Evolutionary conservation across 2,888 invertebrate genomes (phyloP).

Genomic region (Norana najaformis): DNA sequence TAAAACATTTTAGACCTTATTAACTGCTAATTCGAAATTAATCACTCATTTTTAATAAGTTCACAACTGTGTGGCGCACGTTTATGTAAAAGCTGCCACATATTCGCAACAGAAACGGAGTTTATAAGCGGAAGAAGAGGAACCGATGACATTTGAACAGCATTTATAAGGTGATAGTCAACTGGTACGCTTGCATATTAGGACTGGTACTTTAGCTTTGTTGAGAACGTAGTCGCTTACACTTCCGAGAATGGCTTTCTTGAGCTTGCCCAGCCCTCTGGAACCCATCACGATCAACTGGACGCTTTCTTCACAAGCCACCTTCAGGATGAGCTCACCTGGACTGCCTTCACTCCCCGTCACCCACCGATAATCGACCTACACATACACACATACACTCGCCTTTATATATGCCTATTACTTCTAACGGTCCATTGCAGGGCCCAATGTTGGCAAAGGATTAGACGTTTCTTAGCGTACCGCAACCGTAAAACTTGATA

Average conservation of each 20-base stretch:
- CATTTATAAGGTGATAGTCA: not conserved
- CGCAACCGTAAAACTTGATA: too few relatives aligned
- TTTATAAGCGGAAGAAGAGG: not conserved
- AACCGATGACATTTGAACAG: not conserved
- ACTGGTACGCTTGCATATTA: constrained; percentile 40
- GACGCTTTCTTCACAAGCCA: constrained; percentile 37
- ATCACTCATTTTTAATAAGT: not conserved
- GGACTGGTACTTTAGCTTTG: constrained; percentile 41
- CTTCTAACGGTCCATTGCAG: too few relatives aligned
- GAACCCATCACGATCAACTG: constrained; percentile 46
- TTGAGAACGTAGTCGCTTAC: constrained; percentile 45
- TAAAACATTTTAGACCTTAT: not conserved
- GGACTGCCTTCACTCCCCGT: constrained; percentile 40
- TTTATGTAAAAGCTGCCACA: not conserved
- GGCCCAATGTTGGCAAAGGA: too few relatives aligned
- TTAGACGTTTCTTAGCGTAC: too few relatives aligned
- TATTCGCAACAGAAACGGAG: not conserved
- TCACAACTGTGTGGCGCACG: not conserved
- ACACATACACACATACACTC: not conserved
- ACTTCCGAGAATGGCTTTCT: constrained; percentile 43
- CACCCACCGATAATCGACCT: constrained; percentile 44
- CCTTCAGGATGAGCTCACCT: constrained; percentile 41
- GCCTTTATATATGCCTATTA: too few relatives aligned
- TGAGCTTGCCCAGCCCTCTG: constrained; percentile 44
- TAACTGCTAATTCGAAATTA: not conserved